phyloP scores from a whole-genome alignment of 2,797 vertebrate genomes.

The Ceryle rudis region DNA sequence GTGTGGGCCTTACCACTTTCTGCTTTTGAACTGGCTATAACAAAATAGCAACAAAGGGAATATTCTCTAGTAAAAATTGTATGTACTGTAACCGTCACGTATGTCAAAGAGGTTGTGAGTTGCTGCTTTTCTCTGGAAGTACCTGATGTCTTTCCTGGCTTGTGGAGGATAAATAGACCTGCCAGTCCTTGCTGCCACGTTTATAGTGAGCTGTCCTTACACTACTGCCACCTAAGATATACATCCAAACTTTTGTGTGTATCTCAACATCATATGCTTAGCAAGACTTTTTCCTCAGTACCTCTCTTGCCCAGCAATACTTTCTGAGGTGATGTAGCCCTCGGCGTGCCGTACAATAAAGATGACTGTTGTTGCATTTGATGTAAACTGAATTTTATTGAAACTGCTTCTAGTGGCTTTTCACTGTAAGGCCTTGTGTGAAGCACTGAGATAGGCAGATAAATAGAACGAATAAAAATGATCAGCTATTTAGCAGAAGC shows the following conservation, averaged over 20 bases:
- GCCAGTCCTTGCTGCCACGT: neutral
- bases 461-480: conserved; percentile 36
- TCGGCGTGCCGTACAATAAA: fast-evolving
- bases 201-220: neutral
- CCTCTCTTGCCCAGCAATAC: neutral
- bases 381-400: neutral
- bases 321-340: neutral
- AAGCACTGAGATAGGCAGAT: neutral
- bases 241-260: neutral
- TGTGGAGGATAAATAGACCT: neutral
- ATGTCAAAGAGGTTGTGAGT: neutral
- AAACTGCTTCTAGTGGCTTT: neutral
- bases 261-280: neutral
- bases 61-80: neutral
- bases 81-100: fast-evolving
- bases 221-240: neutral
- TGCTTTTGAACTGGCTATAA: neutral
- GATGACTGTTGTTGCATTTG: neutral
- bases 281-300: neutral
- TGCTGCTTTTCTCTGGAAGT: neutral
- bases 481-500: conserved; percentile 59
- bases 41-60: neutral
- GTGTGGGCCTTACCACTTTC: neutral
- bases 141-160: neutral
- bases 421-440: neutral